Evolutionary conservation across 2,113 vertebrate species (phyloP).

Genomic region (Andinoacara biseriatus): DNA sequence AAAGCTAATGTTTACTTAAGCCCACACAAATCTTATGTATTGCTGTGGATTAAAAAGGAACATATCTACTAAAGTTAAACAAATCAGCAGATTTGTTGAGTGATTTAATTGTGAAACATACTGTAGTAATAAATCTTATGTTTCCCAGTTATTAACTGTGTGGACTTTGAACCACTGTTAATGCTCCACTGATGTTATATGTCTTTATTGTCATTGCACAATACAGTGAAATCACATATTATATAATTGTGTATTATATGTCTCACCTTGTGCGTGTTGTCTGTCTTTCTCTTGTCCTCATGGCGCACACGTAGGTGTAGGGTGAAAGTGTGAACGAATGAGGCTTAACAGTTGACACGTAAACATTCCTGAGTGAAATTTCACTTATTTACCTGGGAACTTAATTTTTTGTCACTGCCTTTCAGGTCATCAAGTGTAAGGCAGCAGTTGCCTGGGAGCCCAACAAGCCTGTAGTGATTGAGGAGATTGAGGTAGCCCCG

Average conservation of each 20-base stretch:
- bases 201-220: too few relatives aligned
- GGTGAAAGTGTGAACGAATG: not conserved
- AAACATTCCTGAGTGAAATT: not conserved
- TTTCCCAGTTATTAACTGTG: not conserved
- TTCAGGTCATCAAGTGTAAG: conserved; percentile 88
- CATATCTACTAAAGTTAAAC: not conserved
- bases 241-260: not conserved
- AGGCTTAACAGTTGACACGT: not conserved
- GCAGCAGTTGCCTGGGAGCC: conserved; percentile 88
- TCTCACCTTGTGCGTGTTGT: not conserved
- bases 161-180: not conserved
- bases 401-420: not conserved
- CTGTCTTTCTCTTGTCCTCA: too few relatives aligned
- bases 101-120: not conserved
- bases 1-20: not conserved
- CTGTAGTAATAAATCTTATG: not conserved
- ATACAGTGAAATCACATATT: too few relatives aligned
- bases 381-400: not conserved
- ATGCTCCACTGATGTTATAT: not conserved
- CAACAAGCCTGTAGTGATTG: conserved; percentile 85
- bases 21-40: not conserved
- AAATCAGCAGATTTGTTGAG: too few relatives aligned
- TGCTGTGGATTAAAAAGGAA: not conserved
- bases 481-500: conserved; percentile 88
- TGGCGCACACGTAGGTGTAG: not conserved